Percentiles rank a stretch among this genome's conserved stretches.
Conservation (phyloP, 2,888 invertebrate species). For the Cephus sareptanus region DNA sequence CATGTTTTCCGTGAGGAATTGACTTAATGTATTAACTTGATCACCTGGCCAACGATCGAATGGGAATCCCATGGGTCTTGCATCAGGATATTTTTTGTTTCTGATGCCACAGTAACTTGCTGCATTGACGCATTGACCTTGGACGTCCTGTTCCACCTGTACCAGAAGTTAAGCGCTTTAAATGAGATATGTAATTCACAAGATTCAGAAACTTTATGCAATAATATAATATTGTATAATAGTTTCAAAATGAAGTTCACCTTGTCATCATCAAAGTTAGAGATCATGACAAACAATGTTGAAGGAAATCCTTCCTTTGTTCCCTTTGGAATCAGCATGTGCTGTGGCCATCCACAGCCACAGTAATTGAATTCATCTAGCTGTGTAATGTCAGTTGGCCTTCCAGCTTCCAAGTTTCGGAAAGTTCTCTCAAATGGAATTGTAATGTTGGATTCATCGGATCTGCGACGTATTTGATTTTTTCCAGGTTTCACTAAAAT, state of each 20-base stretch:
- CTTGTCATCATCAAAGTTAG: slow-evolving; percentile 75
- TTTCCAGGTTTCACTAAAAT: slow-evolving; percentile 16
- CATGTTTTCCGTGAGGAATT: slow-evolving; percentile 80
- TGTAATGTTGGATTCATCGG: slow-evolving; percentile 57
- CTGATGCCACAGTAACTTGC: slow-evolving; percentile 82
- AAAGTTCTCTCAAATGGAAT: slow-evolving; percentile 73
- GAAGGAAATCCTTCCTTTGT: slow-evolving; percentile 71
- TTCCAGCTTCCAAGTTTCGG: slow-evolving; percentile 66
- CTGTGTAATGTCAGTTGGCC: slow-evolving; percentile 46
- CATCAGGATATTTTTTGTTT: slow-evolving; percentile 80
- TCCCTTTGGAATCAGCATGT: slow-evolving; percentile 79
- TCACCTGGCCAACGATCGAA: slow-evolving; percentile 73
- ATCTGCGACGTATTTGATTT: slow-evolving; percentile 17
- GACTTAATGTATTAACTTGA: slow-evolving; percentile 68
- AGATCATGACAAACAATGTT: slow-evolving; percentile 80
- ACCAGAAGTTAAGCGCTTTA: neutral
- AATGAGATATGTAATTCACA: neutral
- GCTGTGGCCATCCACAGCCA: slow-evolving; percentile 82
- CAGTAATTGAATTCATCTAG: slow-evolving; percentile 70
- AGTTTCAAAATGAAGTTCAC: slow-evolving; percentile 51
- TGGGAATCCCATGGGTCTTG: slow-evolving; percentile 82
- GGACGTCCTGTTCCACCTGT: slow-evolving; percentile 27
- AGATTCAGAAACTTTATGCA: neutral
- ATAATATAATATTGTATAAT: neutral
- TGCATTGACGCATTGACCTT: slow-evolving; percentile 73